A percentile compares a stretch with the other conserved stretches of the same genome.
phyloP scores from a whole-genome alignment of 2,113 vertebrate species.

The Leucoraja erinaceus region DNA sequence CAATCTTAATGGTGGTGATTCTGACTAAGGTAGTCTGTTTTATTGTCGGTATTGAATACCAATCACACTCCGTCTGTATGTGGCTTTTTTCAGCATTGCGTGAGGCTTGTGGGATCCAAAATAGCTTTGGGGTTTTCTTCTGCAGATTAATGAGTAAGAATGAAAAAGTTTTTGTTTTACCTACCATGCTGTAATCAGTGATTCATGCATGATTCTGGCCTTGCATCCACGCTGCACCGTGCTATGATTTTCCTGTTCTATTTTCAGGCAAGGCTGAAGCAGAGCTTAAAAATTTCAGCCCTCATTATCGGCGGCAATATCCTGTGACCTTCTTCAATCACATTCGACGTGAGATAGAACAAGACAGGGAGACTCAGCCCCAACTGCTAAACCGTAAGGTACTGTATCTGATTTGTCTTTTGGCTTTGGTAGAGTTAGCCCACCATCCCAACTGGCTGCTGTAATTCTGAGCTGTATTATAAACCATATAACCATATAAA shows the following conservation, averaged over 20 bases:
- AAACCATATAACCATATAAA: no score
- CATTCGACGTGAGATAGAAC: conserved; percentile 70
- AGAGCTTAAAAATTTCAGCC: conserved; percentile 67
- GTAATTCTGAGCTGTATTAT: background rate
- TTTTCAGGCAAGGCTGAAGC: conserved; percentile 68
- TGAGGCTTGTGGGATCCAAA: background rate
- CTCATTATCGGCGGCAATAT: conserved; percentile 74
- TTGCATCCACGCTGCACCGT: background rate
- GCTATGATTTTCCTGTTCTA: conserved; percentile 38
- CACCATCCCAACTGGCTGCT: background rate
- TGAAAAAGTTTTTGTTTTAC: background rate
- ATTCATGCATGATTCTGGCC: background rate
- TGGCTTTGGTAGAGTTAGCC: no score
- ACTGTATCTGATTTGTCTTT: conserved; percentile 36
- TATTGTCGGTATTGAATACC: background rate
- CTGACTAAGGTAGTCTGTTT: background rate
- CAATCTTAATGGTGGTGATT: no score
- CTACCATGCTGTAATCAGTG: background rate
- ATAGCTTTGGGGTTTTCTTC: background rate
- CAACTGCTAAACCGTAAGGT: conserved; percentile 74
- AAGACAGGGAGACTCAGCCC: conserved; percentile 58
- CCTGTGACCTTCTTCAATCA: conserved; percentile 66
- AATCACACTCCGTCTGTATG: background rate
- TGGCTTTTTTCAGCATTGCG: background rate
- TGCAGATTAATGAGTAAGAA: background rate